A percentile compares a stretch with the other conserved stretches of the same genome.
Evolutionary conservation across 2,797 vertebrate genomes (phyloP).

Genomic region (Anomalospiza imberbis): DNA sequence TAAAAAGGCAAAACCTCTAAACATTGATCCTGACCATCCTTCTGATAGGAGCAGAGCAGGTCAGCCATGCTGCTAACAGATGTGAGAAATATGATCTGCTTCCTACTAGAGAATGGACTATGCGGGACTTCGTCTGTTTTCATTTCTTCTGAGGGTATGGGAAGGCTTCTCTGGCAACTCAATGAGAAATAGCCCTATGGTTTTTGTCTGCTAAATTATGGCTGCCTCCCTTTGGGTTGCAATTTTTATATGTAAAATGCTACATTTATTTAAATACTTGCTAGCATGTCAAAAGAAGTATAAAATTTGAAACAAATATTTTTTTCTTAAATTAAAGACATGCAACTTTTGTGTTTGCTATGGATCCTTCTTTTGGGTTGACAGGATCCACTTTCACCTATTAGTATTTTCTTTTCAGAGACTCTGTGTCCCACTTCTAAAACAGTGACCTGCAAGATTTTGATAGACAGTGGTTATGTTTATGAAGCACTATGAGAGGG

Average conservation of each 20-base stretch:
- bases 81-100: not conserved
- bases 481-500: not conserved
- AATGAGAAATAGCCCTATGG: not conserved
- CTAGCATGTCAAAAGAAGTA: not conserved
- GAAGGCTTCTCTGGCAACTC: not conserved
- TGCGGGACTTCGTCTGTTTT: not conserved
- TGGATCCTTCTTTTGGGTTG: not conserved
- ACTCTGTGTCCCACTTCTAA: not conserved
- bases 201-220: not conserved
- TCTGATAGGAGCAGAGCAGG: not conserved
- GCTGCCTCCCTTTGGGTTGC: not conserved
- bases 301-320: not conserved
- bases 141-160: conserved; percentile 5
- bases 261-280: not conserved
- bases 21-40: not conserved
- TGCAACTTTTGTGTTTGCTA: not conserved
- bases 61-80: conserved; percentile 5
- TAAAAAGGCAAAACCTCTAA: conserved; percentile 23
- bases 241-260: not conserved
- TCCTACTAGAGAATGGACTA: not conserved
- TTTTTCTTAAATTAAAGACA: not conserved
- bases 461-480: not conserved
- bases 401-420: not conserved
- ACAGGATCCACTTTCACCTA: not conserved
- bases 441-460: not conserved